phyloP scores from a whole-genome alignment of 2,113 vertebrate genomes.

The Andinoacara biseriatus region DNA sequence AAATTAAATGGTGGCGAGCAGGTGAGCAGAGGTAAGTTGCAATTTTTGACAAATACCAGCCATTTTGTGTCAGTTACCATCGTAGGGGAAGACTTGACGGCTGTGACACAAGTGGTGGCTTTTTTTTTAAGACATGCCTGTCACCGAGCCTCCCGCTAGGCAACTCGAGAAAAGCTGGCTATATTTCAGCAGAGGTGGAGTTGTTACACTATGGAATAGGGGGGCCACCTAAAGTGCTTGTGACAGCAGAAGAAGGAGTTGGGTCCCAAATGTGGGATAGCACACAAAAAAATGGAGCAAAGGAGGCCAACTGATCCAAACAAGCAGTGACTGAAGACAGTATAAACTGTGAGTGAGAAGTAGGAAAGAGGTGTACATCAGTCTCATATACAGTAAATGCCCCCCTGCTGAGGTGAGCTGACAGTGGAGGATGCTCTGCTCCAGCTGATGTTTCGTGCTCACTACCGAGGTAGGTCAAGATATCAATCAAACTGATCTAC shows the following conservation, averaged over 20 bases:
- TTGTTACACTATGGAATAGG: conserved; percentile 25
- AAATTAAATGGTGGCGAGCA: neutral
- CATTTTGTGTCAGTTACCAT: conserved; percentile 20
- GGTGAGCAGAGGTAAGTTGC: neutral
- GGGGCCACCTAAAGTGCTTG: conserved; percentile 43
- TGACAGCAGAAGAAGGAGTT: conserved; percentile 51
- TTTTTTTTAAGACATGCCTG: conserved; percentile 15
- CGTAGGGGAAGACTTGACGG: neutral
- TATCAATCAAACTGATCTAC: conserved; percentile 54
- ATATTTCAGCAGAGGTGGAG: conserved; percentile 39
- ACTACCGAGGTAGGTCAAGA: conserved; percentile 21
- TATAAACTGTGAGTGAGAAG: conserved; percentile 29
- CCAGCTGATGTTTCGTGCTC: conserved; percentile 31
- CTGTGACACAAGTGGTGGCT: conserved; percentile 24
- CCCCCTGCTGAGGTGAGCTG: conserved; percentile 27
- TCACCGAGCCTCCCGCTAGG: conserved; percentile 11
- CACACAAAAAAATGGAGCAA: neutral
- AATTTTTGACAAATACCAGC: neutral
- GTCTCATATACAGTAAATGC: conserved; percentile 38
- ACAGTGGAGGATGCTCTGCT: conserved; percentile 35
- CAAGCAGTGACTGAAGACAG: conserved; percentile 34
- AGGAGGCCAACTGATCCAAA: conserved; percentile 16
- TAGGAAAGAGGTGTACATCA: conserved; percentile 12
- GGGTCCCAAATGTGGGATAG: conserved; percentile 19
- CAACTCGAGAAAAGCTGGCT: conserved; percentile 28